Evolutionary conservation across 2,113 vertebrate genomes (phyloP), one percentile per base, ranked within the genome.

Genomic region (Mellivora capensis): DNA sequence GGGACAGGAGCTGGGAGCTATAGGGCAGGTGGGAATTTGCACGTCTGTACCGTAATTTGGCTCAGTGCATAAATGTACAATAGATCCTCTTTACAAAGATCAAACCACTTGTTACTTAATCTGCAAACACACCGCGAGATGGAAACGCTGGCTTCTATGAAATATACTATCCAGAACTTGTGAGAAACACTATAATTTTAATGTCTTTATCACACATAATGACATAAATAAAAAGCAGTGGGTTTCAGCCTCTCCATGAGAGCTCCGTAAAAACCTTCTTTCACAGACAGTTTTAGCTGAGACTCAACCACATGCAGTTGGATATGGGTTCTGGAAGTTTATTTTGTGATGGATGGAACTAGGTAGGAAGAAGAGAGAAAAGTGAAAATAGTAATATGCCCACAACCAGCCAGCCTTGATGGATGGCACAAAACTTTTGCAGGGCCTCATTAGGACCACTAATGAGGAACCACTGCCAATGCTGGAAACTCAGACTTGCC

Each of bases 1-100:
- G 20, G 29, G 52, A 76, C 25, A 15, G 77, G 52, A 31, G 25
- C 20, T 37, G 34, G 29, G 47, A 47, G 49, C 10, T 1, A 39
- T 18, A 25, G 29, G 42, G 42, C 20, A 23, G 44, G 15, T 18
- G 71, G 42, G 20, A 90, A 37, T 11, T 7, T 61, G 39, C 7
- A 18, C 0, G 0, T 13, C 12, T 7, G 21, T 0, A 31, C 3
- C 31, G 4, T 8, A n/a, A n/a, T 6, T 18, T 39, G 42, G 42
- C 6, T 71, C 15, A 49, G 42, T 8, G 27, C 14, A n/a, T 0
- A 54, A 12, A n/a, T 80, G 23, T 11, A 37, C 23, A 44, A 47
- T 10, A 71, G 18, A 25, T 39, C 3, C 13, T 29, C 69, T 79
- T 49, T 61, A 62, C 3, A 31, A 79, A 90, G 37, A 71, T 29